Percentiles rank a stretch among this genome's conserved stretches.
Conservation (phyloP, 2,888 invertebrate species). For the Aricia artaxerxes region DNA sequence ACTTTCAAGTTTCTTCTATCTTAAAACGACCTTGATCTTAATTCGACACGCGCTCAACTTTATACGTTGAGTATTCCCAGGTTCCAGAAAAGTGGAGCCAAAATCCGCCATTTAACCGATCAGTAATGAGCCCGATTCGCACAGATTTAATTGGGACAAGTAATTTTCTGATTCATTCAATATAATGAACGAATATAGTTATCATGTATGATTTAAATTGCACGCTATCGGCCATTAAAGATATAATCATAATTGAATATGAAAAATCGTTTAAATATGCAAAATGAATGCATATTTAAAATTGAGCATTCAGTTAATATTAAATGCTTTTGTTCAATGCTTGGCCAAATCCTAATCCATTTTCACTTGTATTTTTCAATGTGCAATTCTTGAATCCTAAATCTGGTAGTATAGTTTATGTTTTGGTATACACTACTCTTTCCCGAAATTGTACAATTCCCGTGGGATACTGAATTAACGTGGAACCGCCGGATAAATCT, state of each 20-base stretch:
- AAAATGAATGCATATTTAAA: not conserved
- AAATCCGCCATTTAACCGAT: not conserved
- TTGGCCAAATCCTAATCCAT: not conserved
- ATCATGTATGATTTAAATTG: slow-evolving; percentile 1
- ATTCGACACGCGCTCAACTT: not conserved
- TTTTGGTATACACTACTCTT: no score
- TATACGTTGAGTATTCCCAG: not conserved
- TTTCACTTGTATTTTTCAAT: not conserved
- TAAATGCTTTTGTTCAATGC: not conserved
- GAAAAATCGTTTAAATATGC: not conserved
- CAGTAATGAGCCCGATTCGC: not conserved
- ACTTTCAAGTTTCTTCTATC: no score
- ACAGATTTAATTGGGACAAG: not conserved
- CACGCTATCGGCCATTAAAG: not conserved
- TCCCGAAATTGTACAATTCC: no score
- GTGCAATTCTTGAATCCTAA: no score
- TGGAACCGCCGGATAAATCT: no score
- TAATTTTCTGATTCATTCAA: not conserved
- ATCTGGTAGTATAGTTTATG: no score
- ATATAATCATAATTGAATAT: not conserved
- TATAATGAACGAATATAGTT: not conserved
- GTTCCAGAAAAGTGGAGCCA: not conserved
- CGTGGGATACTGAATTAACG: no score
- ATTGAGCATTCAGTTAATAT: not conserved
- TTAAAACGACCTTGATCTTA: not conserved